Evolutionary conservation across 1,140 invertebrate species (phyloP).

Genomic region (Goniozus legneri): DNA sequence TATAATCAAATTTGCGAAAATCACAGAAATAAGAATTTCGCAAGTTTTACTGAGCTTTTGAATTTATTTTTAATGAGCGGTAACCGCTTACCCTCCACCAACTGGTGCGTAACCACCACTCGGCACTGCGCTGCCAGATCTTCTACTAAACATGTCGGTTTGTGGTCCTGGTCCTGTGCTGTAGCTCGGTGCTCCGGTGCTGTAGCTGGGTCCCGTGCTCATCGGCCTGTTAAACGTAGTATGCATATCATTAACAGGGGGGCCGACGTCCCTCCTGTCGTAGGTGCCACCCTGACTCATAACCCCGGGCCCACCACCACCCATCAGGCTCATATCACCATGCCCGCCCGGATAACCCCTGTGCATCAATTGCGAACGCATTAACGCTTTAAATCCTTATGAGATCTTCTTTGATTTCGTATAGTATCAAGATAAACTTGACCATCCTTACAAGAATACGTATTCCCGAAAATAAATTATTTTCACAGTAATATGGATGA

Average conservation of each 20-base stretch:
- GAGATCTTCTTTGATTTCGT: too few species aligned
- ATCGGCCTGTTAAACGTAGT: conserved; percentile 43
- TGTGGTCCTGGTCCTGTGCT: conserved; percentile 50
- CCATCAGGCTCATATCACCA: conserved; percentile 25
- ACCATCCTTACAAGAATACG: too few species aligned
- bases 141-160: conserved; percentile 52
- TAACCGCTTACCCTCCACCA: conserved; percentile 49
- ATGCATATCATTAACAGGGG: conserved; percentile 25
- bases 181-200: conserved; percentile 47
- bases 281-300: conserved; percentile 23
- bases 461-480: too few species aligned
- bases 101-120: conserved; percentile 48
- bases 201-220: conserved; percentile 49
- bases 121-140: conserved; percentile 47
- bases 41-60: too few species aligned
- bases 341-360: conserved; percentile 25
- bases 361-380: conserved; percentile 18
- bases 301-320: conserved; percentile 22
- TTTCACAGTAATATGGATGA: conserved; percentile 20
- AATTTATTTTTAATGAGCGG: too few species aligned
- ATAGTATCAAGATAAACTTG: too few species aligned
- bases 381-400: too few species aligned
- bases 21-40: not conserved
- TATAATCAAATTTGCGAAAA: not conserved
- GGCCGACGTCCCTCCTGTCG: conserved; percentile 19